Evolutionary conservation across 2,888 invertebrate genomes (phyloP).

Genomic region (Drosophila barbarae): DNA sequence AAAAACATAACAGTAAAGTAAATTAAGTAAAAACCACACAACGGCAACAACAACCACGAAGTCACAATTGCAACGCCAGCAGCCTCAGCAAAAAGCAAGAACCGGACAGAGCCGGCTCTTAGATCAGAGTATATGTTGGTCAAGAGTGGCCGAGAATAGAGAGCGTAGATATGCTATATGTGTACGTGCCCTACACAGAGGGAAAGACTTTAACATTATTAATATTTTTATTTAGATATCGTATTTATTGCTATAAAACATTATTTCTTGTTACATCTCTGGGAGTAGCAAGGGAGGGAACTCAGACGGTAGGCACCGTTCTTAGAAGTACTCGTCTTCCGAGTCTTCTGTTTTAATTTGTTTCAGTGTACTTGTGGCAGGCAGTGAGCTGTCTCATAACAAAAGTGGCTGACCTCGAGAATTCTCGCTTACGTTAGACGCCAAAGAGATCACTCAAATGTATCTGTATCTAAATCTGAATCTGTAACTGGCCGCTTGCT

Average conservation of each 20-base stretch:
- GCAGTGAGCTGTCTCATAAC: slow-evolving; percentile 33
- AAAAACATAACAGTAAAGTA: slow-evolving; percentile 70
- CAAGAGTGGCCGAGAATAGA: slow-evolving; percentile 64
- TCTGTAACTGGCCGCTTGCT: slow-evolving; percentile 35
- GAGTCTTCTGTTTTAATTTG: neutral
- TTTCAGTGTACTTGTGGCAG: slow-evolving; percentile 14
- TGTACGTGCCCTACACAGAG: neutral
- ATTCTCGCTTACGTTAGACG: slow-evolving; percentile 43
- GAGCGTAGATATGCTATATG: slow-evolving; percentile 32
- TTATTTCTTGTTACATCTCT: neutral
- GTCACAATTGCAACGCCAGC: slow-evolving; percentile 57
- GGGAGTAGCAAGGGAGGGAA: neutral
- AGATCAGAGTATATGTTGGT: slow-evolving; percentile 61
- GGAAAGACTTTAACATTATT: neutral
- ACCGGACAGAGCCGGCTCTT: slow-evolving; percentile 50
- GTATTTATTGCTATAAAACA: neutral
- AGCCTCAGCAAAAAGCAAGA: slow-evolving; percentile 42
- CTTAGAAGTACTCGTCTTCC: neutral
- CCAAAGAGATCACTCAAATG: slow-evolving; percentile 64
- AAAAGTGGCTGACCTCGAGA: slow-evolving; percentile 71
- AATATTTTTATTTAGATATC: neutral
- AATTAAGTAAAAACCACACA: slow-evolving; percentile 68
- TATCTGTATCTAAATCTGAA: slow-evolving; percentile 27
- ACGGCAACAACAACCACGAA: slow-evolving; percentile 30
- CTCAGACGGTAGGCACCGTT: neutral